Evolutionary conservation across 2,797 vertebrate genomes (phyloP), one percentile per base, ranked within the genome.

Genomic region (Morus bassanus): DNA sequence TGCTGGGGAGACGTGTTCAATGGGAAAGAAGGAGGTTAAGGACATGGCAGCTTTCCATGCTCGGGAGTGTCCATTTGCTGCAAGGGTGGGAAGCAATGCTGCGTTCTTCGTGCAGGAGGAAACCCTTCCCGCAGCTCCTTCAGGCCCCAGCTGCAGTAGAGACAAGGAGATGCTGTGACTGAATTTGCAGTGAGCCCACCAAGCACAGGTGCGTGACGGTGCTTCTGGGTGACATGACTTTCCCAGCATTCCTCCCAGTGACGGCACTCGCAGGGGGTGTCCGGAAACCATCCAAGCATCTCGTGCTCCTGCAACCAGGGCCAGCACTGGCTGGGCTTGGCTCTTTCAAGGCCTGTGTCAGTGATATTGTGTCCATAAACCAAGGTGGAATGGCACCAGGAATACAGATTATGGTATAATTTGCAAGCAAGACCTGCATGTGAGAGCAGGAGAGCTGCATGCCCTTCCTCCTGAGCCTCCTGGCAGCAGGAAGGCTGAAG

Each of bases 1-100:
- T 4, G 5, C 48, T 18, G 43, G 18, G 30, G 13, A 74, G 7
- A 33, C 0, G 1, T 0, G 0, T 11, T 8, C 0, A 1, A 21
- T 8, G 13, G 50, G 30, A 41, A 31, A 76, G 68, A 72, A 73
- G 54, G n/a, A 60, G 22, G 13, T 3, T 37, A 56, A 53, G 37
- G 5, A 50, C 19, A 2, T 7, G 14, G 35, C 76, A 48, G 28
- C 30, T 82, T 46, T 83, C 33, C 2, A 8, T 8, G 25, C 19
- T 19, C 10, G 7, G 31, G 27, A 30, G 41, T 2, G 5, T 7
- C 41, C 14, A 2, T 53, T 53, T 78, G 17, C 30, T 50, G 50
- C 46, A 78, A 31, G 12, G 51, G 1, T 19, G 23, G 54, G 11
- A 22, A 77, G 43, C 45, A 43, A 1, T 21, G 23, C 37, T 21